Evolutionary conservation across 2,113 vertebrate species (phyloP).

Genomic region (Turdus rufiventris): DNA sequence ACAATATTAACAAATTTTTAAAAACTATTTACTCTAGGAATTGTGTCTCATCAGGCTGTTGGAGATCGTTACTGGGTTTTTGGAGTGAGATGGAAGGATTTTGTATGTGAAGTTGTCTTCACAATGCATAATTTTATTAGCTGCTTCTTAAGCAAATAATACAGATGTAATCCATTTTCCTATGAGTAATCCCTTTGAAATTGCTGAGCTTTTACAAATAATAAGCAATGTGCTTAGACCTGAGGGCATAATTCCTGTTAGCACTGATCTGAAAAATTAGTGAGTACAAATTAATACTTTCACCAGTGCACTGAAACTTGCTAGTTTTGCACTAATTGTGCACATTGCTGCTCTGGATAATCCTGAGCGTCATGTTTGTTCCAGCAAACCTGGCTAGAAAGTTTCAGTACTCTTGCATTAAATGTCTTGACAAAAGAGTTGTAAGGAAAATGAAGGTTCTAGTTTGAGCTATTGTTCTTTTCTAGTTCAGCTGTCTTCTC

Average conservation of each 20-base stretch:
- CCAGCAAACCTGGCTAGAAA: not conserved
- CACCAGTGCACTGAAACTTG: not conserved
- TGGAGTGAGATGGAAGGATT: not conserved
- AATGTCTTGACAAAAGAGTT: conserved; percentile 18
- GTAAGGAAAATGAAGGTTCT: conserved; percentile 44
- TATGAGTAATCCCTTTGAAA: not conserved
- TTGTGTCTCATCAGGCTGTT: not conserved
- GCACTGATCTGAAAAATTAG: not conserved
- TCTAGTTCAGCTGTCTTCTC: conserved; percentile 82
- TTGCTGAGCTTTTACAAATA: not conserved
- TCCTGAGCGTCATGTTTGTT: not conserved
- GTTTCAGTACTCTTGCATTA: not conserved
- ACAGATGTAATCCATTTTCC: not conserved
- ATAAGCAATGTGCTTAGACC: not conserved
- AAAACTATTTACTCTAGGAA: not conserved
- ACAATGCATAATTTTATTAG: not conserved
- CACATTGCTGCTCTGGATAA: not conserved
- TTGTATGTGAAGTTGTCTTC: not conserved
- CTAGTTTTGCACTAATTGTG: not conserved
- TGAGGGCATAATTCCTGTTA: not conserved
- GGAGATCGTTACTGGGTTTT: not conserved
- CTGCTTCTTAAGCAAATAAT: not conserved
- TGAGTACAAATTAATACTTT: not conserved
- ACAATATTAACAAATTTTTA: not conserved
- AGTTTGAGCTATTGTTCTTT: conserved; percentile 59